These are phyloP conservation scores for Ochropleura leucogaster DNA, from an alignment of 2,888 invertebrate species.

Conservation along the genomic window DNA sequence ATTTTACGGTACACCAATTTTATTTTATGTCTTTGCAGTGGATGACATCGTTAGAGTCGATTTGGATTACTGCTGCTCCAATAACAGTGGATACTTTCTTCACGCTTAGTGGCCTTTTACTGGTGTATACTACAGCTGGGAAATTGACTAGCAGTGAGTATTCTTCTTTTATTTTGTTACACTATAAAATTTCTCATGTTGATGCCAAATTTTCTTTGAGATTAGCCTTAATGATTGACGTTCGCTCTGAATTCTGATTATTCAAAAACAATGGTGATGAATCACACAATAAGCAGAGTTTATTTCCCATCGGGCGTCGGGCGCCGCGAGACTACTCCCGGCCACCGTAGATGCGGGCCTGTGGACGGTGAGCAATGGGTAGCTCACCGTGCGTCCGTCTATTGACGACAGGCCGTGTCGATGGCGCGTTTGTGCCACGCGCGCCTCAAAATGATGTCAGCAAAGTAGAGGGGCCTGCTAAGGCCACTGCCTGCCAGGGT, in stretches of 20 bases:
- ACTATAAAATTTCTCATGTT: neutral
- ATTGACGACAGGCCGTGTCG: no score
- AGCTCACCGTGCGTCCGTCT: no score
- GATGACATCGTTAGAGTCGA: conserved; percentile 70
- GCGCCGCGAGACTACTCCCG: no score
- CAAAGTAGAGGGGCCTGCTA: no score
- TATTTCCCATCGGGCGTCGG: no score
- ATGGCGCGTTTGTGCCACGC: no score
- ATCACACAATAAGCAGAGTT: neutral
- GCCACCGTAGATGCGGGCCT: no score
- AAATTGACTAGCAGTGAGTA: conserved; percentile 78
- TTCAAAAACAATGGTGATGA: neutral
- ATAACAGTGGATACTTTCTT: conserved; percentile 93
- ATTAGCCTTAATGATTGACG: neutral
- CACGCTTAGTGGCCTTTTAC: conserved; percentile 78
- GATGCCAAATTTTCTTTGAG: neutral
- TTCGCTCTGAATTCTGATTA: neutral
- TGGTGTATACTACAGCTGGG: conserved; percentile 80
- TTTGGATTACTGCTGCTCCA: conserved; percentile 83
- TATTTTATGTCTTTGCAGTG: conserved; percentile 74
- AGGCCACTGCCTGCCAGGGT: no score
- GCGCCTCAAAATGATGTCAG: no score
- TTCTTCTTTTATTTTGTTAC: neutral
- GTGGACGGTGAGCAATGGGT: no score
- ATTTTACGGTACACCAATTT: neutral